Percentiles rank a stretch among this genome's conserved stretches.
These are phyloP conservation scores for Enteromius anoplus DNA, from an alignment of 2,797 vertebrate genomes.

Conservation along the genomic window DNA sequence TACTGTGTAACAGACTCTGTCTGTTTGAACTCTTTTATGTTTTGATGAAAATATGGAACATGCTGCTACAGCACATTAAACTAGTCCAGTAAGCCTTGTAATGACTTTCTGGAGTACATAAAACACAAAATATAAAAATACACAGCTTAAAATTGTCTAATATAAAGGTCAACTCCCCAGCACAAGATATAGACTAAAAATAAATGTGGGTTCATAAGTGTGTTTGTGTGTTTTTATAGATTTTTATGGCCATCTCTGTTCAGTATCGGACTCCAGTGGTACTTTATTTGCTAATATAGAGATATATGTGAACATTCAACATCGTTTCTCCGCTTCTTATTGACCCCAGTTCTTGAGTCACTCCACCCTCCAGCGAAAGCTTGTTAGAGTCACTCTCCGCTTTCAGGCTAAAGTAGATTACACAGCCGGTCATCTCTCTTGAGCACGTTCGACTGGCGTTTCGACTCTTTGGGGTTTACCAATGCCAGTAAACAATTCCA, in stretches of 20 bases:
- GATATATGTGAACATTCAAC: background rate
- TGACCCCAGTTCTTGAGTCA: background rate
- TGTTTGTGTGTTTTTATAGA: background rate
- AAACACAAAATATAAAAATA: background rate
- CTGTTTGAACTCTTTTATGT: background rate
- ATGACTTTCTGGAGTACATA: background rate
- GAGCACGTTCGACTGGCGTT: background rate
- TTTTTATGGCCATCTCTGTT: background rate
- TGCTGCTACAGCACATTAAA: background rate
- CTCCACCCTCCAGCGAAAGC: background rate
- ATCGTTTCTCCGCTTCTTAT: background rate
- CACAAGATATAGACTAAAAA: background rate
- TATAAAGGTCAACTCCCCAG: background rate
- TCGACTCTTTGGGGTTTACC: constrained; percentile 1
- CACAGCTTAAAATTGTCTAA: background rate
- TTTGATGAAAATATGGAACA: background rate
- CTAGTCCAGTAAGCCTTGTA: background rate
- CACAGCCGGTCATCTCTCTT: background rate
- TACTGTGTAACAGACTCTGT: too few relatives aligned
- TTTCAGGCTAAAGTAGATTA: constrained; percentile 4
- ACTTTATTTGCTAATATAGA: background rate
- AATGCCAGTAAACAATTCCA: constrained; percentile 31
- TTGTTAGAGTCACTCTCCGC: background rate
- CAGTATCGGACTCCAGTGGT: background rate
- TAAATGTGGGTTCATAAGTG: constrained; percentile 14